A percentile compares a stretch with the other conserved stretches of the same genome.
Conservation (phyloP, 2,888 invertebrate species). For the Bruchidius siliquastri region DNA sequence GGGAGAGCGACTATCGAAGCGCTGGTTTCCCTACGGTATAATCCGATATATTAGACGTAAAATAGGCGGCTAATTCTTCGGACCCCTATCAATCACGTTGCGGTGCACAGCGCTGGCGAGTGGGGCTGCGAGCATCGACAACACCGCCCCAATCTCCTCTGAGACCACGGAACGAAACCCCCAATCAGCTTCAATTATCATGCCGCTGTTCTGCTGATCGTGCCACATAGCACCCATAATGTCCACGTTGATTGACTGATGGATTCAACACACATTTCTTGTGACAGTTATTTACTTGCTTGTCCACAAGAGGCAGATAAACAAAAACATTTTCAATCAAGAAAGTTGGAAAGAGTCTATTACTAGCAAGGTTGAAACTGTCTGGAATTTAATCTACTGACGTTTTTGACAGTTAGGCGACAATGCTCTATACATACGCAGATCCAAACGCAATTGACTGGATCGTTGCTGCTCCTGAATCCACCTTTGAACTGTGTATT, state of each 20-base stretch:
- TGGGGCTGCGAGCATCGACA: constrained; percentile 34
- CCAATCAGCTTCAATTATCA: constrained; percentile 47
- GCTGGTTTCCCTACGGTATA: neutral
- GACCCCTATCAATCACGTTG: constrained; percentile 36
- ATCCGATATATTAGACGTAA: neutral
- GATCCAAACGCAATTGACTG: no score
- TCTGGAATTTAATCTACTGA: no score
- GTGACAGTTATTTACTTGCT: no score
- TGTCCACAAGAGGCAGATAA: no score
- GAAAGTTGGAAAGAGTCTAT: no score
- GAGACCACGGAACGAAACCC: constrained; percentile 39
- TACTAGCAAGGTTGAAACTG: no score
- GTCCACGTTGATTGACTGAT: neutral
- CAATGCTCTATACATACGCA: no score
- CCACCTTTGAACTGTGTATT: no score
- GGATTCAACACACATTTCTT: neutral
- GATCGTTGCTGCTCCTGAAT: no score
- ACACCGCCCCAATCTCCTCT: constrained; percentile 26
- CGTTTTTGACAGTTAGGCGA: no score
- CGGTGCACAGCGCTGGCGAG: constrained; percentile 10
- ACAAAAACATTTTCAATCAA: no score
- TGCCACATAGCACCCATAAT: neutral
- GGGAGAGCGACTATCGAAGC: neutral
- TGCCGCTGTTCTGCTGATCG: constrained; percentile 19
- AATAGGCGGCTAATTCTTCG: constrained; percentile 17